Conservation (phyloP, 2,888 invertebrate genomes). For the Spilarctia lutea region DNA sequence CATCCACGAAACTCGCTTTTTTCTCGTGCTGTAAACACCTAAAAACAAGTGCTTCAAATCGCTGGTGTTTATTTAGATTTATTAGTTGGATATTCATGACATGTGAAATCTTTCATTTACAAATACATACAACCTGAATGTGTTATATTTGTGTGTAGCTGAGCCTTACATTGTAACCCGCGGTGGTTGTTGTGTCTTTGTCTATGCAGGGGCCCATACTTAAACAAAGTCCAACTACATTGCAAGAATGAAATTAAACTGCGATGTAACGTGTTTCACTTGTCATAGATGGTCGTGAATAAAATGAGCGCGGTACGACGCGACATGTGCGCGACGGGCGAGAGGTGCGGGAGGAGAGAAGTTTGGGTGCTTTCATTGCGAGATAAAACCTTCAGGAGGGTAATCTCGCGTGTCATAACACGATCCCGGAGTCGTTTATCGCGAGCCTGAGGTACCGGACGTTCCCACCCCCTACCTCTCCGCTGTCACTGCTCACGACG, state of each 20-base stretch:
- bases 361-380: conserved; percentile 8
- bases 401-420: conserved; percentile 40
- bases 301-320: conserved; percentile 1
- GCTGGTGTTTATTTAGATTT: too few relatives aligned
- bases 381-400: conserved; percentile 33
- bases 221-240: neutral
- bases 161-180: too few relatives aligned
- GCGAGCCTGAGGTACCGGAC: conserved; percentile 25
- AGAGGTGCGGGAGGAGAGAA: neutral
- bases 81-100: too few relatives aligned
- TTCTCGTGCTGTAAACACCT: too few relatives aligned
- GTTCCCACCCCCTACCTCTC: conserved; percentile 11
- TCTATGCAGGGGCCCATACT: too few relatives aligned
- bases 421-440: conserved; percentile 28
- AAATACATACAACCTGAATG: too few relatives aligned
- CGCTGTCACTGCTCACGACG: conserved; percentile 21
- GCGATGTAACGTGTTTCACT: neutral
- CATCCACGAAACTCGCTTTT: too few relatives aligned
- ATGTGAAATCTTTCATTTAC: too few relatives aligned
- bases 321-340: neutral
- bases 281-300: neutral
- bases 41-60: too few relatives aligned
- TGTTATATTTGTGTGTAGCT: too few relatives aligned
- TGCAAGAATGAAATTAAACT: neutral
- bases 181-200: too few relatives aligned